A percentile compares a stretch with the other conserved stretches of the same genome.
Conservation (phyloP, 1,140 invertebrate species). For the Copidosoma floridanum region DNA sequence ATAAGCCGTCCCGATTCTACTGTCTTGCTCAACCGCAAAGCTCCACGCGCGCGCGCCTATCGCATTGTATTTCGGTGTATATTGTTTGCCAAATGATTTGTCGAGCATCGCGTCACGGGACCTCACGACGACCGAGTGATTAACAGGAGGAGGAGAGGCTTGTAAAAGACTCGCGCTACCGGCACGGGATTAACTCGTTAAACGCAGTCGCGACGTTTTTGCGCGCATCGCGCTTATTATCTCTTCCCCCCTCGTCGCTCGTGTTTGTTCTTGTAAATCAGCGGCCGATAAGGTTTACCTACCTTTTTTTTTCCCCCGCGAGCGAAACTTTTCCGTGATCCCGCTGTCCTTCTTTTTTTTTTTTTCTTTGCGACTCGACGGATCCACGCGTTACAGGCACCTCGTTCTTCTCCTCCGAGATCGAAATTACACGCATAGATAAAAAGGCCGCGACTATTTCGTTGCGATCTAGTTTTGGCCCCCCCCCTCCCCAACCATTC, state of each 20-base stretch:
- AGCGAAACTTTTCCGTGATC: conserved; percentile 45
- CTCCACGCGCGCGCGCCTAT: conserved; percentile 24
- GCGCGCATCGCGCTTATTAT: too few relatives aligned
- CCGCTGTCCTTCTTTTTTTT: conserved; percentile 14
- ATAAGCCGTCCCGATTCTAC: conserved; percentile 42
- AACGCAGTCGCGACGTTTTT: conserved; percentile 46
- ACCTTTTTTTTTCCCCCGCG: neutral
- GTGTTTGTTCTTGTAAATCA: conserved; percentile 57
- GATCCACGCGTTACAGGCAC: neutral
- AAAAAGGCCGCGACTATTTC: too few relatives aligned
- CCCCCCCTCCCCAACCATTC: too few relatives aligned
- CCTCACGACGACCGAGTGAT: conserved; percentile 38
- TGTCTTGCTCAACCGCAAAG: too few relatives aligned
- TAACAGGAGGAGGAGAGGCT: conserved; percentile 38
- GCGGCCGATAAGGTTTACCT: conserved; percentile 46
- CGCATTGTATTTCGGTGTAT: too few relatives aligned
- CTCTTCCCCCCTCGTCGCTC: conserved; percentile 41
- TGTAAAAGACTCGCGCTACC: conserved; percentile 44
- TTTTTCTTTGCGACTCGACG: neutral
- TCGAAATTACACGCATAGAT: too few relatives aligned
- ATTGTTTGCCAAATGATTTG: conserved; percentile 49
- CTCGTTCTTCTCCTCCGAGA: too few relatives aligned
- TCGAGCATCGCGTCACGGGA: conserved; percentile 36
- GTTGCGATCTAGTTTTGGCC: too few relatives aligned
- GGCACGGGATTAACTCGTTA: conserved; percentile 53